Evolutionary conservation across 2,888 invertebrate genomes (phyloP), one percentile per base, ranked within the genome.

Genomic region (Drosophila diplacantha): DNA sequence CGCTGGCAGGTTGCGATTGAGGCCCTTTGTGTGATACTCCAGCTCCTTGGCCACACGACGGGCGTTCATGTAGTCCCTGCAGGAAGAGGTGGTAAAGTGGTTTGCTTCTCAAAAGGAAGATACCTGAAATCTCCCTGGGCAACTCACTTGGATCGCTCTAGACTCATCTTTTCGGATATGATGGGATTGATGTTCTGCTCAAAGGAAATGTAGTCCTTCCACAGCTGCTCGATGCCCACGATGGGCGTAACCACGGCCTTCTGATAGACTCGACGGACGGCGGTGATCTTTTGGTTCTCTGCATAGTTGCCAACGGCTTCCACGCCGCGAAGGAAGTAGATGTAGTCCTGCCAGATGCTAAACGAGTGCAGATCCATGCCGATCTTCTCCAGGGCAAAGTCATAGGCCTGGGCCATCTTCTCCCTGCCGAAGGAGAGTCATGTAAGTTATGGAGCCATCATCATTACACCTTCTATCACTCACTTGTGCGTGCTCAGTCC

Each of bases 401-500:
- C 99, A 88, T 99, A 99, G 0, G 99, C 99, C 88, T 99, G 98
- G 0, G 99, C 99, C 95, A 99, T 96, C 90, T 98, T 99, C 88
- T 99, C 99, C 86, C 99, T 98, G 86, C 1, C 22, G 5, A 32
- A 14, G 18, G 2, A 46, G 9, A 5, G 4, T 5, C 8, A 9
- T 5, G 9, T 31, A 14, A 31, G 2, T 26, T 2, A 11, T 11
- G 7, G 3, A 39, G 2, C 7, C 9, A 0, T 24, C 12, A 12
- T 22, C 8, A 7, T 22, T 5, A 5, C 11, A 5, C n/a, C 11
- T 11, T 4, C 8, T 14, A 8, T n/a, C 14, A 91, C 93, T 90
- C 91, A 96, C 97, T 97, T 96, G 90, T 96, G 97, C 0, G 96
- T 95, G 0, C 96, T 93, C 74, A 98, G 91, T 82, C 95, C 94